These are phyloP conservation scores for Megastigmus dorsalis DNA, from an alignment of 2,888 invertebrate genomes.

Conservation along the genomic window DNA sequence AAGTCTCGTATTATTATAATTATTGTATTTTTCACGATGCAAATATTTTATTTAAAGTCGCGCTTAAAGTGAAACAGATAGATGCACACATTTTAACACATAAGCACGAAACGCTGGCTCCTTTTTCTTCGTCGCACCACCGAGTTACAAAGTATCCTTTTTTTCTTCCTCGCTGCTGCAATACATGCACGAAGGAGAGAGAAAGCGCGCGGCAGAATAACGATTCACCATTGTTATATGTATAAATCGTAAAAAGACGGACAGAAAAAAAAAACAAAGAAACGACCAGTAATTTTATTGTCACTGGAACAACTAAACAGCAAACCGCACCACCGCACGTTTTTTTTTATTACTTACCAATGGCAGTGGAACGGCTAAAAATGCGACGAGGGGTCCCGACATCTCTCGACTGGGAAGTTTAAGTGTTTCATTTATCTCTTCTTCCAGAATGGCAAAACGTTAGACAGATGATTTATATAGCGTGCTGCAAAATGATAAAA, in stretches of 20 bases:
- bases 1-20: slow-evolving; percentile 41
- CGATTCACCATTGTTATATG: slow-evolving; percentile 26
- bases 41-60: slow-evolving; percentile 64
- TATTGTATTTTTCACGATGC: slow-evolving; percentile 61
- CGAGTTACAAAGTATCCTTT: slow-evolving; percentile 1
- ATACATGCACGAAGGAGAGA: no score
- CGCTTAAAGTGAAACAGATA: slow-evolving; percentile 33
- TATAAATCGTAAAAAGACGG: no score
- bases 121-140: slow-evolving; percentile 3
- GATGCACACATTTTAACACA: slow-evolving; percentile 25
- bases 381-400: neutral
- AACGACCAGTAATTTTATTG: slow-evolving; percentile 18
- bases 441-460: slow-evolving; percentile 8
- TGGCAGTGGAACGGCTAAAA: slow-evolving; percentile 34
- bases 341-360: slow-evolving; percentile 15
- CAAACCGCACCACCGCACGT: slow-evolving; percentile 18
- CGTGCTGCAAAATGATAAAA: slow-evolving; percentile 13
- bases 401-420: slow-evolving; percentile 1
- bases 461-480: slow-evolving; percentile 26
- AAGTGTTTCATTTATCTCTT: slow-evolving; percentile 57
- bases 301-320: slow-evolving; percentile 23
- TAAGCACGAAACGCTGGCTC: slow-evolving; percentile 24
- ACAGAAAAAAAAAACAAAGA: slow-evolving; percentile 20
- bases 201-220: slow-evolving; percentile 2
- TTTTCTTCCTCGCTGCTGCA: neutral